Base-by-base conservation (phyloP, 2,888 invertebrate genomes). In the Ecliptopera silaceata region DNA sequence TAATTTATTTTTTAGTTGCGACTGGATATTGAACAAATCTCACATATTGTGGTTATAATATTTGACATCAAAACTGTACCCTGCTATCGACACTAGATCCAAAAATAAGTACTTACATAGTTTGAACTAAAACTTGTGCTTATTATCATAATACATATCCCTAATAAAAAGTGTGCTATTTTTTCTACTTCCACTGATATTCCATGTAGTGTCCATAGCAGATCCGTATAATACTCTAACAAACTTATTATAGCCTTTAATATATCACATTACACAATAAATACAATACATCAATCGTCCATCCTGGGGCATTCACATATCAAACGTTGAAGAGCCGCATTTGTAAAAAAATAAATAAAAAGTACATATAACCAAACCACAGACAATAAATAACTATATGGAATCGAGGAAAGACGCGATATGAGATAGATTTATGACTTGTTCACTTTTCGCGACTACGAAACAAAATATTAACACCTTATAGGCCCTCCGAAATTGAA, bases 1-100 rank as follows among this genome's bases (percentile, higher is more conserved):
- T 26, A 82, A 80, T 87, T 85, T 86, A 84, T 84, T 85, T 84
- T 79, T 69, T 72, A 77, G 84, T 86, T 86, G 86, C 85, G 86
- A 88, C 86, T 82, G 86, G 82, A 70, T 85, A 82, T 70, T 80
- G 75, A 82, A 83, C 72, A 72, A 77, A 82, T 84, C 81, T 84
- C 81, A 86, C 79, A 81, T 80, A 79, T 15, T 61, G 72, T 74
- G 74, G 69, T 75, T 74, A 77, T 65, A 71, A 72, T 72, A 70
- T 56, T 70, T 62, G 68, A 74, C 71, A 65, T 75, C 75, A 41
- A 62, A 70, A 72, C 75, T 68, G 73, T 74, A 77, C 64, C 68
- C 75, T 78, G 79, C 74, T 74, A 80, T 77, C 71, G 71, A 75
- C 68, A 69, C 67, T 38, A 47, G 31, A 8, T 31, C 13, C 6